Evolutionary conservation across 2,113 vertebrate species (phyloP).

Genomic region (Epinephelus moara): DNA sequence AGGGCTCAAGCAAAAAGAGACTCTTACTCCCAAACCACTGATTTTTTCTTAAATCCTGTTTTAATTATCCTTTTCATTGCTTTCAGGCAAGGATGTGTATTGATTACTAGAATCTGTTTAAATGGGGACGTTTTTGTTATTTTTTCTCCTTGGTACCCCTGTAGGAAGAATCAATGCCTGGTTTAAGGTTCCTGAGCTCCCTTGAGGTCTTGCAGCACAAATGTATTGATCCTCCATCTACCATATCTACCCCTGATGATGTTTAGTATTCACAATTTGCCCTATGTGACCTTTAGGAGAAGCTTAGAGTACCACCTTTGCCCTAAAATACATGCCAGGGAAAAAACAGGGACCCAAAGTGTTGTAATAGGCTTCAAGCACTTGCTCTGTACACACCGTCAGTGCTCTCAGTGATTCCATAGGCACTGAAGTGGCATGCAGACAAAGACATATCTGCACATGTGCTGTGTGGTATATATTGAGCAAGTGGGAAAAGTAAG

Average conservation of each 20-base stretch:
- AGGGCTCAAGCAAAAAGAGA: conserved; percentile 3
- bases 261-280: conserved; percentile 7
- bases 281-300: conserved; percentile 15
- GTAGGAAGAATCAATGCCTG: conserved; percentile 37
- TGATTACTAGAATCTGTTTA: conserved; percentile 30
- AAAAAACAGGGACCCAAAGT: conserved; percentile 1
- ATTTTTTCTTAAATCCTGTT: not conserved
- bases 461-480: conserved; percentile 20
- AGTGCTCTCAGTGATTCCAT: not conserved
- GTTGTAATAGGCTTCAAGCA: not conserved
- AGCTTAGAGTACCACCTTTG: conserved; percentile 14
- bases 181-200: conserved; percentile 32
- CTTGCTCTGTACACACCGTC: not conserved
- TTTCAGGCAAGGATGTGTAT: not conserved
- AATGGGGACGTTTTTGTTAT: conserved; percentile 4
- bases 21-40: not conserved
- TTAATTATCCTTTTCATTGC: not conserved
- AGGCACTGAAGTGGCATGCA: conserved; percentile 5
- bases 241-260: not conserved
- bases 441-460: conserved; percentile 35
- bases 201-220: conserved; percentile 26
- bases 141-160: conserved; percentile 5
- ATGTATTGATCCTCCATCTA: conserved; percentile 42
- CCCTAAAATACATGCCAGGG: not conserved
- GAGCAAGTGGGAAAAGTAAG: not conserved